phyloP scores from a whole-genome alignment of 2,888 invertebrate species.

The Trichogramma evanescens region DNA sequence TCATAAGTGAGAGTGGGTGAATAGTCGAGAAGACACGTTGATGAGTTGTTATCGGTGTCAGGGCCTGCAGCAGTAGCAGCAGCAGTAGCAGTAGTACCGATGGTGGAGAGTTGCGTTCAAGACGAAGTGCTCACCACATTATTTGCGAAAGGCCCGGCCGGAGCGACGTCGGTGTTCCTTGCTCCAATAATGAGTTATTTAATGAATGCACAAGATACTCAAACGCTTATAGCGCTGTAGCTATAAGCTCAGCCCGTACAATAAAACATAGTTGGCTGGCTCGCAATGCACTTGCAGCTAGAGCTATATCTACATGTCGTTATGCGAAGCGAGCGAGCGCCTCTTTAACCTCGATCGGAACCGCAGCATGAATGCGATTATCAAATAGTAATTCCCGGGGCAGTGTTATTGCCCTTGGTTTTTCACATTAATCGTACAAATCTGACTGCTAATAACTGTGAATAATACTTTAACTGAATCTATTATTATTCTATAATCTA shows the following conservation, averaged over 20 bases:
- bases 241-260: not conserved
- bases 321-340: constrained; percentile 15
- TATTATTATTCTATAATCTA: too few species aligned
- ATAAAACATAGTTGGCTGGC: too few species aligned
- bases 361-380: too few species aligned
- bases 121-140: constrained; percentile 12
- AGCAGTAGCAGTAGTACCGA: not conserved
- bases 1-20: too few species aligned
- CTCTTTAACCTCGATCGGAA: constrained; percentile 3
- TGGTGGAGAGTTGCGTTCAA: constrained; percentile 8
- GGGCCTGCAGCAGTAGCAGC: constrained; percentile 16
- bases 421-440: too few species aligned
- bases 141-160: constrained; percentile 11
- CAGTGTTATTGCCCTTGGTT: too few species aligned
- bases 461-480: too few species aligned
- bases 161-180: not conserved
- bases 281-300: too few species aligned
- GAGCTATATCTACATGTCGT: not conserved
- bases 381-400: too few species aligned
- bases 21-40: too few species aligned
- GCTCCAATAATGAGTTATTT: constrained; percentile 12
- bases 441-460: too few species aligned
- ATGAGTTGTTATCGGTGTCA: constrained; percentile 25
- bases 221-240: too few species aligned
- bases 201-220: constrained; percentile 3